Percentiles rank a stretch among this genome's conserved stretches.
Conservation (phyloP, 2,113 vertebrate genomes). For the Triplophysa dalaica region DNA sequence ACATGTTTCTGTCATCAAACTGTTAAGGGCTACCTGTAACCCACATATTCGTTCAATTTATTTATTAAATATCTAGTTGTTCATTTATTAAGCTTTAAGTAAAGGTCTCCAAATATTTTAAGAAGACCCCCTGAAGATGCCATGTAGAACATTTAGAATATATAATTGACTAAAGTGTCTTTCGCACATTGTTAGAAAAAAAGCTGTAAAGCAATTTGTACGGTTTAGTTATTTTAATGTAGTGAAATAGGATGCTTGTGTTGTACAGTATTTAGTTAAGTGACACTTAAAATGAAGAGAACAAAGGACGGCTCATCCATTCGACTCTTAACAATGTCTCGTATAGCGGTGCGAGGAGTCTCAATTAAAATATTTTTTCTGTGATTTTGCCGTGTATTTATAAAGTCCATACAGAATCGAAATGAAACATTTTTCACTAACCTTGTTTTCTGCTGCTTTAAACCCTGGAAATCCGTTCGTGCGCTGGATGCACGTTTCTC, state of each 20-base stretch:
- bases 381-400: neutral
- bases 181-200: neutral
- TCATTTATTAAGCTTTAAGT: too few species aligned
- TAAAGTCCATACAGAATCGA: neutral
- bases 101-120: too few species aligned
- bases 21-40: constrained; percentile 26
- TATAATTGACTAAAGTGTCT: neutral
- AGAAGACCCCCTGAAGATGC: neutral
- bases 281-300: constrained; percentile 6
- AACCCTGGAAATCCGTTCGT: constrained; percentile 37
- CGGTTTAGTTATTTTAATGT: neutral
- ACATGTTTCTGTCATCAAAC: neutral
- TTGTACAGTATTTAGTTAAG: neutral
- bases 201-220: neutral
- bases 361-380: neutral
- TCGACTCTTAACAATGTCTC: neutral
- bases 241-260: neutral
- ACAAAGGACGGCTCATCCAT: constrained; percentile 21
- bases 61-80: neutral
- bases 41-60: neutral
- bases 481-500: constrained; percentile 43
- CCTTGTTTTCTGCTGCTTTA: constrained; percentile 61
- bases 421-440: constrained; percentile 51
- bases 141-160: neutral
- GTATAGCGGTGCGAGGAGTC: neutral